These are phyloP conservation scores for Oceanodroma leucorhoa DNA, from an alignment of 2,797 vertebrate species.

Conservation along the genomic window DNA sequence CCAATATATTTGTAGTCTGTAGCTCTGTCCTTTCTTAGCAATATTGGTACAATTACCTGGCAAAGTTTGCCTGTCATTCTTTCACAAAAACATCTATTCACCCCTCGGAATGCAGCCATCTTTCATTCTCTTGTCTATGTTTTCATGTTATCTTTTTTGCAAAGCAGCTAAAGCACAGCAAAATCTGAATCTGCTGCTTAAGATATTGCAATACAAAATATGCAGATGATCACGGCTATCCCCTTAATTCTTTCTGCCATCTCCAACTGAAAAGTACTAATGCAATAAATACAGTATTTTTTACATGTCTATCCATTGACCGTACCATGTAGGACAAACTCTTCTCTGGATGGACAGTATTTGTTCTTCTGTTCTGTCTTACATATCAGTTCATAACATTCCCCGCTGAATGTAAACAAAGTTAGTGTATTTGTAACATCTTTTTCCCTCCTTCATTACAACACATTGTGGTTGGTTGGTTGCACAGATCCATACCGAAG, in stretches of 20 bases:
- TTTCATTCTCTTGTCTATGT: not conserved
- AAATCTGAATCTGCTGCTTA: not conserved
- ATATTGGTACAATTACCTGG: not conserved
- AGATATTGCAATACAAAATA: not conserved
- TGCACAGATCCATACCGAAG: not conserved
- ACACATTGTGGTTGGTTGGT: accelerated
- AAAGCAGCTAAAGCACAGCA: not conserved
- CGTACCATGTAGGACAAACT: not conserved
- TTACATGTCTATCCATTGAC: not conserved
- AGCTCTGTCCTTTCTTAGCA: not conserved
- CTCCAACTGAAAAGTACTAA: not conserved
- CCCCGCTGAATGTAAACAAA: not conserved
- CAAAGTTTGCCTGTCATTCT: not conserved
- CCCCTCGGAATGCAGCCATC: not conserved
- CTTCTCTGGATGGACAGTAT: not conserved
- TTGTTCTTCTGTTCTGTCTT: not conserved
- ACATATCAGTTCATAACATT: not conserved
- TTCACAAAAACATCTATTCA: not conserved
- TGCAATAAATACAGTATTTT: not conserved
- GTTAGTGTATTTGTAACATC: not conserved
- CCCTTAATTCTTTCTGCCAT: not conserved
- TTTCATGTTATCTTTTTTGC: not conserved
- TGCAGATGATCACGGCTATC: accelerated
- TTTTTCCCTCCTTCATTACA: not conserved
- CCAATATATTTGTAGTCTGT: not conserved